Percentiles rank a stretch among this genome's conserved stretches.
Conservation (phyloP, 2,797 vertebrate genomes). For the Protonibea diacanthus region DNA sequence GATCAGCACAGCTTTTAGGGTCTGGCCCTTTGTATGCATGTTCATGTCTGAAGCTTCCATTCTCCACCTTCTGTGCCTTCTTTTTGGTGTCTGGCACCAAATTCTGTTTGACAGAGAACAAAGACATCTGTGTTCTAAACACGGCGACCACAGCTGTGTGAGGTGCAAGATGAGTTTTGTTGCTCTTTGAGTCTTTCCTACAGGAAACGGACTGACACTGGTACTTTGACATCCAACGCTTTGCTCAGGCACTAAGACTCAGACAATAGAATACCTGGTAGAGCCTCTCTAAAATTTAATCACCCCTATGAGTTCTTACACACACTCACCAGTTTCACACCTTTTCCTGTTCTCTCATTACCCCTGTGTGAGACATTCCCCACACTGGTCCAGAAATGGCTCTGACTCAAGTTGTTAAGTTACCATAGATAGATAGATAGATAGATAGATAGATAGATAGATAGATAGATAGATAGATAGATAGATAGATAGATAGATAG, state of each 20-base stretch:
- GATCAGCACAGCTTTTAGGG: conserved; percentile 58
- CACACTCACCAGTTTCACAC: conserved; percentile 59
- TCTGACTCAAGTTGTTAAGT: conserved; percentile 37
- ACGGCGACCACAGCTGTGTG: neutral
- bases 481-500: conserved; percentile 38
- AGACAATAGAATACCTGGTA: conserved; percentile 11
- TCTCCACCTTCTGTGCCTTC: conserved; percentile 34
- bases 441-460: conserved; percentile 38
- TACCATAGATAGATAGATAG: conserved; percentile 1
- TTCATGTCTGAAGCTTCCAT: conserved; percentile 37
- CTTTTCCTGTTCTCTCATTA: conserved; percentile 47
- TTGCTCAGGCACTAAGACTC: neutral
- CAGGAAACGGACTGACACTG: neutral
- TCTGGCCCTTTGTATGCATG: conserved; percentile 47
- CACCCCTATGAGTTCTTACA: conserved; percentile 47
- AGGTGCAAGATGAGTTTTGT: neutral
- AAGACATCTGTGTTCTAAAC: conserved; percentile 4
- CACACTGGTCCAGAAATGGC: conserved; percentile 52
- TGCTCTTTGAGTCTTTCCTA: neutral
- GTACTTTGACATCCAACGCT: neutral
- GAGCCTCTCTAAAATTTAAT: conserved; percentile 35
- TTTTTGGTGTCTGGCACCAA: conserved; percentile 31
- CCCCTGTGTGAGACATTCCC: conserved; percentile 72
- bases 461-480: conserved; percentile 49
- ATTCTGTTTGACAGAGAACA: conserved; percentile 34